Conservation (phyloP, 2,113 vertebrate genomes). For the Cyrtonyx montezumae region DNA sequence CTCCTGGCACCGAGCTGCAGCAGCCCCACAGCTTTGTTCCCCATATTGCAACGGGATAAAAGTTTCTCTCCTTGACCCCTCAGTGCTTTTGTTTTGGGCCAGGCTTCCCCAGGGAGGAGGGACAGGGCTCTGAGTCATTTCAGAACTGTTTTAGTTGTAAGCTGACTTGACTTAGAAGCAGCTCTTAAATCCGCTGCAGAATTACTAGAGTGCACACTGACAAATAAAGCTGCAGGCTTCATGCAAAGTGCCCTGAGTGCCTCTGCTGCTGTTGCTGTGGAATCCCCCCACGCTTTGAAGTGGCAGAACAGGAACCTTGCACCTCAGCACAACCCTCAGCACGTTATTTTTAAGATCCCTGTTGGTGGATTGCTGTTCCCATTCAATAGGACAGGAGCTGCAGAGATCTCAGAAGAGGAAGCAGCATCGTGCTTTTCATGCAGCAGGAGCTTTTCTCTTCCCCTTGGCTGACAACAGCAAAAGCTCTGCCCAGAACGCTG, state of each 20-base stretch:
- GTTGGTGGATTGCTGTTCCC: neutral
- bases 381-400: neutral
- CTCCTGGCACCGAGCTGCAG: neutral
- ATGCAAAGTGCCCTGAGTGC: neutral
- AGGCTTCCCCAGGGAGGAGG: conserved; percentile 62
- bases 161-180: neutral
- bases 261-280: neutral
- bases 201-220: neutral
- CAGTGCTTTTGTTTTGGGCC: conserved; percentile 62
- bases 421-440: neutral
- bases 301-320: neutral
- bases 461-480: accelerated
- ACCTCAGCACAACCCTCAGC: neutral
- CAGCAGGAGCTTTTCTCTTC: neutral
- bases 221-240: neutral
- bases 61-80: conserved; percentile 47
- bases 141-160: neutral
- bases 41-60: neutral
- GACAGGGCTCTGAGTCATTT: conserved; percentile 54
- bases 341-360: neutral
- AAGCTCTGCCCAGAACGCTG: neutral
- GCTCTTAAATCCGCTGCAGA: neutral
- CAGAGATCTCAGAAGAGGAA: neutral
- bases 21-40: neutral
- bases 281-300: neutral